A percentile compares a stretch with the other conserved stretches of the same genome.
These are phyloP conservation scores for Bos javanicus DNA, from an alignment of 2,113 vertebrate genomes.

Conservation along the genomic window DNA sequence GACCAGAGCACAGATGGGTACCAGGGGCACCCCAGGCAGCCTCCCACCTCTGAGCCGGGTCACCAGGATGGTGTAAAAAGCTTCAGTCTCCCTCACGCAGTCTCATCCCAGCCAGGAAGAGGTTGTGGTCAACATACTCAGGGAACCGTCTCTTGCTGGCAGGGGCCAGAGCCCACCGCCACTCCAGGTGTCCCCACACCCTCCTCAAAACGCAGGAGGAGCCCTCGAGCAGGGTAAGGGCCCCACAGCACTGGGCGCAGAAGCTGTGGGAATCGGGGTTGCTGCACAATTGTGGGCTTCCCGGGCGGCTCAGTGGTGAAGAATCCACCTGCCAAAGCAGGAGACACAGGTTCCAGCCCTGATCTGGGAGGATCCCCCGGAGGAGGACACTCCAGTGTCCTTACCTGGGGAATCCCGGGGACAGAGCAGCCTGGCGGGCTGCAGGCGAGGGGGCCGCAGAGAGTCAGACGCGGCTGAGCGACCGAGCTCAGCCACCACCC, in stretches of 20 bases:
- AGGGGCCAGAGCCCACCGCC: background rate
- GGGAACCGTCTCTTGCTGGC: too few relatives aligned
- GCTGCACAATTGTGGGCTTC: background rate
- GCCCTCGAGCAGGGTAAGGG: background rate
- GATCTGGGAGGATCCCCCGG: fast-evolving
- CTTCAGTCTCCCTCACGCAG: background rate
- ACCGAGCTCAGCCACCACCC: background rate
- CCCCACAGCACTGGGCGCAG: fast-evolving
- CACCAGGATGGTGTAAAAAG: background rate
- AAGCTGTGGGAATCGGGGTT: too few relatives aligned
- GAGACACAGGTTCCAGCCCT: background rate
- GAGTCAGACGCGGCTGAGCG: background rate
- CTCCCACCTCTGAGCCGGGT: background rate
- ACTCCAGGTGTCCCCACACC: background rate
- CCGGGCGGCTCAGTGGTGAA: fast-evolving
- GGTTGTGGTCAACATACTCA: background rate
- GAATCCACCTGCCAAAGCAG: background rate
- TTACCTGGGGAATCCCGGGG: fast-evolving
- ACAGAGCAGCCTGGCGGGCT: background rate
- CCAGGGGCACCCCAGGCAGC: background rate
- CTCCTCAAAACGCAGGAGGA: background rate
- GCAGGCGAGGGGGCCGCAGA: background rate
- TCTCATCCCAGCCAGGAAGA: background rate
- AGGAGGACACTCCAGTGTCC: background rate
- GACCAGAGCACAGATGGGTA: background rate